Base-by-base conservation (phyloP, 2,113 vertebrate species). In the Nycticryphes semicollaris region DNA sequence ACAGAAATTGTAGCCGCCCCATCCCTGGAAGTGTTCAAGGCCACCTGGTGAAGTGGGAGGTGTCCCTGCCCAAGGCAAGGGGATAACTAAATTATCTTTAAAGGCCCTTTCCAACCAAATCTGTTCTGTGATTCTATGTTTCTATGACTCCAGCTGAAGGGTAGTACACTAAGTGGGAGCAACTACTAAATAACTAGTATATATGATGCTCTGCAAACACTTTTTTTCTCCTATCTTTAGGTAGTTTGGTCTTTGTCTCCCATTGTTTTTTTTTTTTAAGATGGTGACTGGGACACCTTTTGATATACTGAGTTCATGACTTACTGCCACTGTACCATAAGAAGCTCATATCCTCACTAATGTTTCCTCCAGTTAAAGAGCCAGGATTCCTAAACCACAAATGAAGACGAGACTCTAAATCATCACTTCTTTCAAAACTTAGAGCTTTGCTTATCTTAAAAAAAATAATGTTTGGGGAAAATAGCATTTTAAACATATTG, bases 391-490 rank as follows among this genome's bases (percentile, higher is more conserved):
- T 88, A 92, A 87, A 56, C 11, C 33, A 80, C 35, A 72, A 68
- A 63, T 48, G 27, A 74, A 93, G 51, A 62, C 7, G 68, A 47
- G 10, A 53, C 51, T 91, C 50, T 62, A 85, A 96, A 84, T 77
- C 48, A 45, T 8, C 3, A 51, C 57, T 96, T 73, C 48, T 92
- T 93, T 81, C 33, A 80, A 59, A 14, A 75, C 19, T 60, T 70
- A 66, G 18, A 84, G 75, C 54, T 89, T 92, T 87, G 35, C 66
- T 82, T 85, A 80, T 74, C 68, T 83, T 48, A 28, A 54, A 80
- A 73, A 69, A 86, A 81, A 88, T 63, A 56, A 5, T 37, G 27
- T 91, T 95, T 94, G 9, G 53, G 47, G 75, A 87, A 96, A 97
- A 95, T 51, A 79, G 78, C 43, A 64, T 90, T 92, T 89, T 59